phyloP scores from a whole-genome alignment of 2,113 vertebrate genomes.

The Chiloscyllium plagiosum region DNA sequence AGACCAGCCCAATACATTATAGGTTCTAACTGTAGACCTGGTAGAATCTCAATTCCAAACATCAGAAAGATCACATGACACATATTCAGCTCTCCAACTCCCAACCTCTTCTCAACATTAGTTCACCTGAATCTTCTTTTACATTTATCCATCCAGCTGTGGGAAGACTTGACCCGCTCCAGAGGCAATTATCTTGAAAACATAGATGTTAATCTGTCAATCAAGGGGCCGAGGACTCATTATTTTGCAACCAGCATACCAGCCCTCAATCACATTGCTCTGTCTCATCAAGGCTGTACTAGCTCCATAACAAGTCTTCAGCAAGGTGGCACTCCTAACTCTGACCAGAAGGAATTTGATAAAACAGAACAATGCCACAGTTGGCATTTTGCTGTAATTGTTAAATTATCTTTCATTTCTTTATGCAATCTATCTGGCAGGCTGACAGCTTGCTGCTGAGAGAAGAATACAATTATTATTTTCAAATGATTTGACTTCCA shows the following conservation, averaged over 20 bases:
- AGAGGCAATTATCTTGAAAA: neutral
- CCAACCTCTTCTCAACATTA: neutral
- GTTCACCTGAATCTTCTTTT: neutral
- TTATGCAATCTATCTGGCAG: neutral
- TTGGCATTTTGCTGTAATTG: neutral
- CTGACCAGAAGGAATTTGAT: neutral
- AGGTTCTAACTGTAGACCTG: neutral
- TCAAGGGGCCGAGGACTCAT: neutral
- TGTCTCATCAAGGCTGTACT: neutral
- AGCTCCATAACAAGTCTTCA: neutral
- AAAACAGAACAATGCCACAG: neutral
- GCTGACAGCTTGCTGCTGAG: neutral
- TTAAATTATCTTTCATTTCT: neutral
- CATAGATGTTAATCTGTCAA: neutral
- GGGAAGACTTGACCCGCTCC: neutral
- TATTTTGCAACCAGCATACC: neutral
- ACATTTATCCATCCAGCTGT: neutral
- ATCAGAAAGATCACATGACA: neutral
- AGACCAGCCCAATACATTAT: neutral
- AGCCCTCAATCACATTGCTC: neutral
- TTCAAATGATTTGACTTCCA: conserved; percentile 12
- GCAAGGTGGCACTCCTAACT: neutral
- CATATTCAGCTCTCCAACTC: neutral
- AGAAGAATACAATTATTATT: neutral
- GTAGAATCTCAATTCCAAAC: neutral